Evolutionary conservation across 2,888 invertebrate species (phyloP), one percentile per base, ranked within the genome.

Genomic region (Eumerus sabulonum): DNA sequence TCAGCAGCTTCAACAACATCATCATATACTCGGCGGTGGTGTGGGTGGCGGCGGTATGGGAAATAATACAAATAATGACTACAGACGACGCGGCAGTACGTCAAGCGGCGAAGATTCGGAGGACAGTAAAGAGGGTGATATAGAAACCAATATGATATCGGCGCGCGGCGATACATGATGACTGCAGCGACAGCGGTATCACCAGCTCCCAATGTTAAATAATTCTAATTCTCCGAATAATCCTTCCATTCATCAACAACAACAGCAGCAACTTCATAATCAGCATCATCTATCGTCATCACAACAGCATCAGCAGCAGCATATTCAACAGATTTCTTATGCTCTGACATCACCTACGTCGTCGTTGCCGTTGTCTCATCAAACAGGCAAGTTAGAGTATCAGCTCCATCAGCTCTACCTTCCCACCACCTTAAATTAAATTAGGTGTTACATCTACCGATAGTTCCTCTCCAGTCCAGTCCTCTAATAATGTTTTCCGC

Each of bases 41-140:
- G 64, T 79, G 9, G 40, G 79, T 45, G 64, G 63, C 9, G 53
- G 51, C 0, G 74, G 71, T 2, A 27, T 82, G 19, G 83, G 84
- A 63, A 56, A 82, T 81, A 82, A 70, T 82, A 82, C 76, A 79
- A 83, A 53, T 70, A 82, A 76, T 83, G 60, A 76, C 56, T 82
- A 86, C 19, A 86, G 86, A 79, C 83, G 89, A 62, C 85, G 89
- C 17, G 88, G 88, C 71, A 89, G 89, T 82, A 88, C 86, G 38
- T 89, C 89, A 9, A 89, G 89, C 12, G 87, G 86, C 12, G 89
- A 89, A 62, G 87, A 88, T 79, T 88, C 89, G 5, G 89, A 89
- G 82, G 89, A 89, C 67, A 89, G 89, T 84, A 89, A 88, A 85
- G 89, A 89, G 82, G 87, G 88, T 76, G 89, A 89, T 82, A 85